These are phyloP conservation scores for Bubo blakistoni DNA, from an alignment of 2,113 vertebrate species.

Conservation along the genomic window DNA sequence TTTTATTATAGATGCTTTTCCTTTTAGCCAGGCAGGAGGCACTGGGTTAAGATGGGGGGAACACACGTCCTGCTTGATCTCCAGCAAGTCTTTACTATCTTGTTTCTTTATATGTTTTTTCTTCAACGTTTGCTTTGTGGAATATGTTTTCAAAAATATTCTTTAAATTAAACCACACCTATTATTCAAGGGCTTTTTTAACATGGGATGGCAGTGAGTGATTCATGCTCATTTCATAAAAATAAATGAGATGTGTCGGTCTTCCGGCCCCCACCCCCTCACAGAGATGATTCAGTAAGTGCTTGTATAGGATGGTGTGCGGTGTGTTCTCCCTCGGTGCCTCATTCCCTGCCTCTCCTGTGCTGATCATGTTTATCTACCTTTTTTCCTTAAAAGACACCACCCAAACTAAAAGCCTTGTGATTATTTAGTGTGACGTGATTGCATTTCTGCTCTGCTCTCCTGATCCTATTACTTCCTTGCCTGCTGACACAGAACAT, in stretches of 20 bases:
- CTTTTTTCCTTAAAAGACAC: not conserved
- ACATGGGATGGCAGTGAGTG: not conserved
- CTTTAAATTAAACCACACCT: not conserved
- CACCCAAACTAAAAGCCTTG: not conserved
- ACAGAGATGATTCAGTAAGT: constrained; percentile 13
- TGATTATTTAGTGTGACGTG: constrained; percentile 5
- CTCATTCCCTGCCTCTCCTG: not conserved
- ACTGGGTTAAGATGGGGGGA: not conserved
- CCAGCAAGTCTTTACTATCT: not conserved
- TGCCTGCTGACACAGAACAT: constrained; percentile 53
- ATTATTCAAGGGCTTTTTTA: not conserved
- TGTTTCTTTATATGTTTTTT: not conserved
- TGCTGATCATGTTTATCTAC: not conserved
- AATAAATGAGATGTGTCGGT: not conserved
- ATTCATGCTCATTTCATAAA: not conserved
- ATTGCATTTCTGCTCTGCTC: constrained; percentile 42
- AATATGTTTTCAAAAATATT: not conserved
- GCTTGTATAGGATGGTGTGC: not conserved
- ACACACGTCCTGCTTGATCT: not conserved
- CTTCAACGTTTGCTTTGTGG: not conserved
- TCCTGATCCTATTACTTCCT: not conserved
- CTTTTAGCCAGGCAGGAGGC: not conserved
- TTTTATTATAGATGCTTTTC: not conserved
- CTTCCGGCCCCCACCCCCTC: not conserved
- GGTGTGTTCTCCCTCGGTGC: not conserved